Percentiles rank a stretch among this genome's conserved stretches.
phyloP scores from a whole-genome alignment of 2,797 vertebrate genomes.

The Enteromius unitaeniatus region DNA sequence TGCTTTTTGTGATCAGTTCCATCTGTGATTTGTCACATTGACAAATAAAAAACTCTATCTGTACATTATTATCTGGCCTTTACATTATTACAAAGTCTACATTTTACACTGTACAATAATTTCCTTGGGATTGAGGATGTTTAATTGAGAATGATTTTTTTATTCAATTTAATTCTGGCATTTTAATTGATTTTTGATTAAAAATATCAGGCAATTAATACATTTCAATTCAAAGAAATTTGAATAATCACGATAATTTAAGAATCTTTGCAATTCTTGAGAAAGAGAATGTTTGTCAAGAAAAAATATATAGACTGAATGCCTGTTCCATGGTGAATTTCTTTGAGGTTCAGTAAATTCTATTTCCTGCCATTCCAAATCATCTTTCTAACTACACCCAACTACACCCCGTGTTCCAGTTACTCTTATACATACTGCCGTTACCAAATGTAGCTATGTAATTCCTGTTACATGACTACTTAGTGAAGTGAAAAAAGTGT shows the following conservation, averaged over 20 bases:
- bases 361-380: background rate
- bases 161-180: background rate
- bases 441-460: no score
- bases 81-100: background rate
- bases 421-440: no score
- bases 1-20: slow-evolving; percentile 49
- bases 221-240: background rate
- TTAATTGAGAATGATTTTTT: background rate
- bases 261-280: background rate
- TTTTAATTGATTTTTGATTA: background rate
- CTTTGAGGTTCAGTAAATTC: background rate
- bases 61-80: background rate
- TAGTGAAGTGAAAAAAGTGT: no score
- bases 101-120: no score
- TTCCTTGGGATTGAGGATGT: background rate
- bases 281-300: background rate
- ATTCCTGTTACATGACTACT: no score
- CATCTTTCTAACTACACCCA: background rate
- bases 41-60: background rate
- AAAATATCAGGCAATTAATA: background rate
- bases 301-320: background rate
- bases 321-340: background rate
- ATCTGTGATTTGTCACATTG: slow-evolving; percentile 10
- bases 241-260: background rate
- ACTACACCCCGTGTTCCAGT: no score